Evolutionary conservation across 2,113 vertebrate species (phyloP).

Genomic region (Pongo pygmaeus): DNA sequence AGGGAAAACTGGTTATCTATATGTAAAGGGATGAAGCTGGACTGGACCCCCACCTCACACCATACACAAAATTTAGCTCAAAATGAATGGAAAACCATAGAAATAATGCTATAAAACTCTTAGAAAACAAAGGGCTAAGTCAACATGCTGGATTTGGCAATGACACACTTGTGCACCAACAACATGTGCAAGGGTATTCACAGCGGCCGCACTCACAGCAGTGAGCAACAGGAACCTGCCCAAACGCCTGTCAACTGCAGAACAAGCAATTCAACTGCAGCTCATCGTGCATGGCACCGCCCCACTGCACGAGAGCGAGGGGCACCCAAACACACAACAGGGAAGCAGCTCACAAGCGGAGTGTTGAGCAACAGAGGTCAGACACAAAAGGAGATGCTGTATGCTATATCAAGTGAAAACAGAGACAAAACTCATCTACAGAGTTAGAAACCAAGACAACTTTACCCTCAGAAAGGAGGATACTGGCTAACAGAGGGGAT

Average conservation of each 20-base stretch:
- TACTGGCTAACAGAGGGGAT: not conserved
- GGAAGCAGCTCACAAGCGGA: accelerated
- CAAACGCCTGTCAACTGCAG: not conserved
- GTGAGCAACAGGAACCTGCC: not conserved
- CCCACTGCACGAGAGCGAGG: not conserved
- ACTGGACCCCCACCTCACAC: not conserved
- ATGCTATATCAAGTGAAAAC: not conserved
- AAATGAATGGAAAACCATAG: not conserved
- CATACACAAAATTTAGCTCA: not conserved
- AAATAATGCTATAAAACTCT: not conserved
- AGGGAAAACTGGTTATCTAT: not conserved
- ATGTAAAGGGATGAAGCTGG: accelerated
- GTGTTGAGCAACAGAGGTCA: not conserved
- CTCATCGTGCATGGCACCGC: not conserved
- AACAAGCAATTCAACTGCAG: not conserved
- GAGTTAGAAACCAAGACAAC: not conserved
- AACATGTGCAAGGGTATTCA: accelerated
- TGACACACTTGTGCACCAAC: not conserved
- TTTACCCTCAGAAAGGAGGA: accelerated
- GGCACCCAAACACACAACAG: not conserved
- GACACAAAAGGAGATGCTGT: not conserved
- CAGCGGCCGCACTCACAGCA: not conserved
- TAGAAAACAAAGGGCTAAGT: not conserved
- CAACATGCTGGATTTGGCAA: not conserved
- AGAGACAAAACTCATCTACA: not conserved